phyloP scores from a whole-genome alignment of 2,888 invertebrate genomes.

The Drosophila anomelani region DNA sequence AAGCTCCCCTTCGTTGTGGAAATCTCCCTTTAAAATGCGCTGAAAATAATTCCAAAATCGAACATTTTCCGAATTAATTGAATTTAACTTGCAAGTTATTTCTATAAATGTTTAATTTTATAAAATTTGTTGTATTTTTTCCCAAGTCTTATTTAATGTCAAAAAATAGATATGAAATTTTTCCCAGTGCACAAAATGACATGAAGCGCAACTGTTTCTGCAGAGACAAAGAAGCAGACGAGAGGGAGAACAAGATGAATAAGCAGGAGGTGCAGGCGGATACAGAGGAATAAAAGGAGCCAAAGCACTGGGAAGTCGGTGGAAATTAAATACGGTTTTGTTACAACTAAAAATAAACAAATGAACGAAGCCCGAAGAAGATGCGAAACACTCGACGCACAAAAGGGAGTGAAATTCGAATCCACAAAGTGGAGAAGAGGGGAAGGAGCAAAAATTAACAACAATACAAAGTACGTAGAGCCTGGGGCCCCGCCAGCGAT shows the following conservation, averaged over 20 bases:
- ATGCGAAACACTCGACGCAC: slow-evolving; percentile 51
- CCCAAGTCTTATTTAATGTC: not conserved
- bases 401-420: slow-evolving; percentile 17
- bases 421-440: not conserved
- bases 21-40: not conserved
- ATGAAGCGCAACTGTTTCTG: slow-evolving; percentile 59
- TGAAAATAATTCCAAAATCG: not conserved
- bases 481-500: slow-evolving; percentile 8
- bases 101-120: too few relatives aligned
- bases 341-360: slow-evolving; percentile 72
- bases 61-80: not conserved
- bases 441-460: slow-evolving; percentile 28
- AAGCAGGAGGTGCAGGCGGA: slow-evolving; percentile 11
- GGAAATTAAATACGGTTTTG: slow-evolving; percentile 72
- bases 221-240: slow-evolving; percentile 51
- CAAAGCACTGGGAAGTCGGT: slow-evolving; percentile 39
- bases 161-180: not conserved
- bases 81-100: too few relatives aligned
- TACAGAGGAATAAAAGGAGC: slow-evolving; percentile 10
- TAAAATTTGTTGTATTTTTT: not conserved
- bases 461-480: slow-evolving; percentile 14
- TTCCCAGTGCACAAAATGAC: slow-evolving; percentile 21
- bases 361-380: slow-evolving; percentile 28
- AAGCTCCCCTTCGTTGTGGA: not conserved
- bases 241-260: slow-evolving; percentile 15